Evolutionary conservation across 2,113 vertebrate species (phyloP), one percentile per base, ranked within the genome.

Genomic region (Halichoerus grypus): DNA sequence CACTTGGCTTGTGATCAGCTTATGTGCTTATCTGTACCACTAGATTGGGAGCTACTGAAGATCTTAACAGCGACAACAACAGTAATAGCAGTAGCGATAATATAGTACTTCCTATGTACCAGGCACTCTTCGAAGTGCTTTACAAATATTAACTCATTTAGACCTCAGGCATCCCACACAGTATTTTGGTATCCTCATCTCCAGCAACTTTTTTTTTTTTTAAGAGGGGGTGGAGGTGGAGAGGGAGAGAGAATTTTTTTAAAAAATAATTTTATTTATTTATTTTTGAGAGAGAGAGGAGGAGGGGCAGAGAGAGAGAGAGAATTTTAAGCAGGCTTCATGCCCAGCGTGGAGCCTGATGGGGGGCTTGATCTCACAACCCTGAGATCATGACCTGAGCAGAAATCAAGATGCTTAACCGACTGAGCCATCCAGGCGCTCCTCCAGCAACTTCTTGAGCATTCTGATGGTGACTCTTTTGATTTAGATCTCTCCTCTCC

Each of bases 371-470:
- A 69, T 36, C 33, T 69, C 33, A 69, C 33, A 69, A 69, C 67
- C n/a, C 15, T 69, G 67, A 69, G 16, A 69, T 69, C 61, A 13
- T 28, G 33, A 36, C 16, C 33, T 69, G 67, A 69, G 4, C 67
- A 4, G 33, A 69, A 69, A 19, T 69, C 67, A 69, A 69, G 67
- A 19, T 7, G 16, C 67, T 69, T 69, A 69, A 69, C 67, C 0
- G 1, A n/a, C 33, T 69, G 67, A n/a, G 33, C 33, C 67, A 36
- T 69, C 67, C 67, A 36, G 67, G 18, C 8, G 4, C 33, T 8
- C 67, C 33, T 95, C 18, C 95, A 76, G 55, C 13, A 88, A 96
- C 33, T 85, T 95, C 74, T 90, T 85, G 63, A 95, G 63, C 36
- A 61, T 46, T 90, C 49, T 36, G 83, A 3, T 59, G 74, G 63